phyloP scores from a whole-genome alignment of 2,888 invertebrate genomes.

The Thysanoteuthis rhombus region DNA sequence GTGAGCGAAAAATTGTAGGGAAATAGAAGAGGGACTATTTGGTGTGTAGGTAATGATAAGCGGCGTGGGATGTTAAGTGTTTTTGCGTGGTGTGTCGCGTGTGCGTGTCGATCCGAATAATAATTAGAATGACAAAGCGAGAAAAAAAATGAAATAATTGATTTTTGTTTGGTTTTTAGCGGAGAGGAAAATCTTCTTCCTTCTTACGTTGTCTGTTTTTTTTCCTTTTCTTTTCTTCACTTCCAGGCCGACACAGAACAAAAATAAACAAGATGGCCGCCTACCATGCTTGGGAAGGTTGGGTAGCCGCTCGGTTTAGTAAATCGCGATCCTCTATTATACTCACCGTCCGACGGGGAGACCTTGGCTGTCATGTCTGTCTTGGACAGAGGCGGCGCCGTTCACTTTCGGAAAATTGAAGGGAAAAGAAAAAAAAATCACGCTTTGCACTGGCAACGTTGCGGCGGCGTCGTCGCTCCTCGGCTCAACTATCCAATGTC shows the following conservation, averaged over 20 bases:
- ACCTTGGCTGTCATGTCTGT: conserved; percentile 48
- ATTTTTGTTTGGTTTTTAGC: neutral
- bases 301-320: conserved; percentile 39
- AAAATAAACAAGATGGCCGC: conserved; percentile 66
- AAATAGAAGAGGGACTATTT: neutral
- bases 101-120: neutral
- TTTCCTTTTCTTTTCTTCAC: conserved; percentile 35
- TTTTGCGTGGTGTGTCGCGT: neutral
- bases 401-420: conserved; percentile 15
- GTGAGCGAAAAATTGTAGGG: neutral
- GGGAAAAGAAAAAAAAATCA: conserved; percentile 16
- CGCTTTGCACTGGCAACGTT: neutral
- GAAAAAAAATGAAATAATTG: neutral
- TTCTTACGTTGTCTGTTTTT: conserved; percentile 37
- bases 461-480: conserved; percentile 27
- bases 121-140: neutral
- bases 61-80: no score
- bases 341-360: conserved; percentile 45
- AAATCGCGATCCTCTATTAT: conserved; percentile 30
- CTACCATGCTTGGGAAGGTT: conserved; percentile 46
- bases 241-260: conserved; percentile 51
- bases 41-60: neutral
- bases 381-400: conserved; percentile 21
- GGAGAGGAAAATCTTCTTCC: conserved; percentile 49
- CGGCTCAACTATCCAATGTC: neutral